Conservation (phyloP, 2,113 vertebrate species). For the Argyrosomus japonicus region DNA sequence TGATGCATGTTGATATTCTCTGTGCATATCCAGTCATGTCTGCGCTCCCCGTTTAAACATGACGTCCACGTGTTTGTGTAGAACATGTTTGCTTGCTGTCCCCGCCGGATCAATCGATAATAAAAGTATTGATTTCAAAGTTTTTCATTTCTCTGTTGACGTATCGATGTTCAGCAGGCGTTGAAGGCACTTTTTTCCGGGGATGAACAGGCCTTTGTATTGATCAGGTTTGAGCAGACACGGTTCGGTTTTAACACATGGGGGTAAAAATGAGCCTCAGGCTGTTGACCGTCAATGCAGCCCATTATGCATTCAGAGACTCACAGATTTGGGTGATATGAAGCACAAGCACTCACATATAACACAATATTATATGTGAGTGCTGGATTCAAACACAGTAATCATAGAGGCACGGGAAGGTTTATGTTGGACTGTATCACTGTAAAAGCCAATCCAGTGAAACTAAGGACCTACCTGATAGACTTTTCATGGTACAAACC, state of each 20-base stretch:
- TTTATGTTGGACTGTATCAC: background rate
- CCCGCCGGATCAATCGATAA: conserved; percentile 5
- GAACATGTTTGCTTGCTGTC: conserved; percentile 1
- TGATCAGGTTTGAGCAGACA: conserved; percentile 42
- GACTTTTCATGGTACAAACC: background rate
- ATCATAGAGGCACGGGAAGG: background rate
- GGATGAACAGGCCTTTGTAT: conserved; percentile 52
- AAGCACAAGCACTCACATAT: background rate
- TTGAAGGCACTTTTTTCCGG: conserved; percentile 18
- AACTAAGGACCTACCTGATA: background rate
- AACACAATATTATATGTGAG: background rate
- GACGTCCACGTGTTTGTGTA: background rate
- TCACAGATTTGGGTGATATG: conserved; percentile 13
- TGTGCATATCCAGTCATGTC: background rate
- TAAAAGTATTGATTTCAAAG: conserved; percentile 18
- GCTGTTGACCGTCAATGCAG: conserved; percentile 49
- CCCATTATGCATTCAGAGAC: conserved; percentile 50
- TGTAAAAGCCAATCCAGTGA: background rate
- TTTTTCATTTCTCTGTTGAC: conserved; percentile 4
- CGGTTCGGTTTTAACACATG: conserved; percentile 33
- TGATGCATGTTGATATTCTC: background rate
- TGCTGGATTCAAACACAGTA: background rate
- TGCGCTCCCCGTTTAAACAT: background rate
- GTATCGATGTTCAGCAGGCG: background rate
- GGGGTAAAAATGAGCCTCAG: conserved; percentile 37